Conservation (phyloP, 2,113 vertebrate genomes). For the Grallaria varia region DNA sequence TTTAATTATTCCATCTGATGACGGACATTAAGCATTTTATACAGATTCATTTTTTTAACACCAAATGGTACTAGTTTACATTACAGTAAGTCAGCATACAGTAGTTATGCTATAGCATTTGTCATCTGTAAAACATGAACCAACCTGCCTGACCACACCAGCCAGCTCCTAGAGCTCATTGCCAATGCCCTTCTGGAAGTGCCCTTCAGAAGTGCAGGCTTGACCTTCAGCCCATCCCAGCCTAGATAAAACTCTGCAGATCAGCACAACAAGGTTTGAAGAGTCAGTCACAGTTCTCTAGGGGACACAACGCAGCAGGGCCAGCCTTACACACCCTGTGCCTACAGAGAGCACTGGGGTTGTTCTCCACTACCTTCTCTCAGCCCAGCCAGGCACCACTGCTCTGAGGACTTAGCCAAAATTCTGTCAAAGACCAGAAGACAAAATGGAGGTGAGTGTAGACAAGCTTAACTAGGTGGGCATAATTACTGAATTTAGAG, state of each 20-base stretch:
- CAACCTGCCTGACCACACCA: background rate
- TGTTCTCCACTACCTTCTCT: too few species aligned
- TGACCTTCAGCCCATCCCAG: background rate
- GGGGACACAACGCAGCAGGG: background rate
- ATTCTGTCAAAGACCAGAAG: background rate
- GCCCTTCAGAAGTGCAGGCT: background rate
- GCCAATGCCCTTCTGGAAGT: background rate
- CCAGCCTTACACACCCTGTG: background rate
- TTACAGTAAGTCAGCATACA: background rate
- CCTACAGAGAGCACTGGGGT: background rate
- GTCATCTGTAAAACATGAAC: background rate
- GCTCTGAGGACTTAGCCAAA: background rate
- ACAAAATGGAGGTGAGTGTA: background rate
- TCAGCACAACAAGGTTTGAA: too few species aligned
- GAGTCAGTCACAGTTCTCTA: background rate
- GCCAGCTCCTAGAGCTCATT: background rate
- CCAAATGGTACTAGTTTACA: background rate
- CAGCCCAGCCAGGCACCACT: background rate
- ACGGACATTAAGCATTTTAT: background rate
- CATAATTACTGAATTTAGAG: background rate
- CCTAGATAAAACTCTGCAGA: background rate
- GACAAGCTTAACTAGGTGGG: background rate
- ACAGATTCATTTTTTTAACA: background rate
- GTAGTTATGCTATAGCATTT: background rate
- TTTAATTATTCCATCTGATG: background rate